phyloP scores from a whole-genome alignment of 2,888 invertebrate genomes.

The Drosophila parthenogenetica region DNA sequence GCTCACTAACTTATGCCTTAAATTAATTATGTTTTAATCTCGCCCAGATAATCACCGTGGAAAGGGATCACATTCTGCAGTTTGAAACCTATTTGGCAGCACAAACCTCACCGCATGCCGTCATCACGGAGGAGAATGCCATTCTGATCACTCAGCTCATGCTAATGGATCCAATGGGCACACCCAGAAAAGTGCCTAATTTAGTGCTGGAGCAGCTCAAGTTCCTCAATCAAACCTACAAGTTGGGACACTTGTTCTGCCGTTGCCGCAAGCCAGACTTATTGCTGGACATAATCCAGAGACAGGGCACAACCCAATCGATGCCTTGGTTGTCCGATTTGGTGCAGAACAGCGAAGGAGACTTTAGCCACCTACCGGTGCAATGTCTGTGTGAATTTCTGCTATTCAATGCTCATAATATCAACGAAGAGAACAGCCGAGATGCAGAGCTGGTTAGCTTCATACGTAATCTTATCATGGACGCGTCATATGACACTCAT shows the following conservation, averaged over 20 bases:
- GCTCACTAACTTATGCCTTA: background rate
- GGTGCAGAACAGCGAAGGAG: conserved; percentile 94
- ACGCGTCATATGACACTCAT: conserved; percentile 86
- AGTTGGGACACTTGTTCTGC: conserved; percentile 95
- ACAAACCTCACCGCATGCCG: conserved; percentile 91
- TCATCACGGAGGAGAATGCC: conserved; percentile 95
- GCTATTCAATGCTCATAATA: conserved; percentile 88
- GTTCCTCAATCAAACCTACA: conserved; percentile 90
- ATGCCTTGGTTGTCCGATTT: conserved; percentile 99
- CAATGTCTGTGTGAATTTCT: conserved; percentile 98
- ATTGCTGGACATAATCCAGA: conserved; percentile 95
- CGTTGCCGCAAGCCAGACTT: conserved; percentile 95
- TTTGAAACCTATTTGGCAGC: conserved; percentile 97
- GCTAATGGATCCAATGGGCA: conserved; percentile 93
- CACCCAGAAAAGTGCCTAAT: conserved; percentile 92
- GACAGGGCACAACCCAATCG: conserved; percentile 95
- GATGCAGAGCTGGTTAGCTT: conserved; percentile 89
- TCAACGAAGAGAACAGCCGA: conserved; percentile 88
- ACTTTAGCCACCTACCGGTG: conserved; percentile 94
- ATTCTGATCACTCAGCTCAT: conserved; percentile 93
- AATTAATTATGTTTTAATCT: background rate
- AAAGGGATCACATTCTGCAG: conserved; percentile 92
- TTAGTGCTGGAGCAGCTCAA: conserved; percentile 92
- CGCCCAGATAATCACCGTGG: conserved; percentile 87
- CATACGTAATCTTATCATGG: conserved; percentile 86